Conservation (phyloP, 2,888 invertebrate species). For the Acanthosepion lycidas region DNA sequence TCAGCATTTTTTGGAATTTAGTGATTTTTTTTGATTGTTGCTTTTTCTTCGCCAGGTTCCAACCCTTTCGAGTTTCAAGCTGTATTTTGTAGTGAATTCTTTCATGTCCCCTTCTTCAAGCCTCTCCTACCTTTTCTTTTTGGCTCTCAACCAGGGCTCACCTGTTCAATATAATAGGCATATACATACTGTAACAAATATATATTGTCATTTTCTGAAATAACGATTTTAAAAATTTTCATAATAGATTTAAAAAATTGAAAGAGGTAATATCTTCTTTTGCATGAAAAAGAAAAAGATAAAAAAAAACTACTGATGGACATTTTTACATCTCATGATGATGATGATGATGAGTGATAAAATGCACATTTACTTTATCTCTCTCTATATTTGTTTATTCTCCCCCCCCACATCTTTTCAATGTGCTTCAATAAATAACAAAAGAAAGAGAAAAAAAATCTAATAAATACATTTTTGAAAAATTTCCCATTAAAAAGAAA, state of each 20-base stretch:
- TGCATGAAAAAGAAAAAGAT: not conserved
- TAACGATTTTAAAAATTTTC: not conserved
- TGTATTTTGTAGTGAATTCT: not conserved
- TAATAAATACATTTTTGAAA: slow-evolving; percentile 12
- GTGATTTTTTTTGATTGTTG: not conserved
- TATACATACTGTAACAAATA: not conserved
- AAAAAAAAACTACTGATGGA: not conserved
- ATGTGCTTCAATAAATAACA: slow-evolving; percentile 36
- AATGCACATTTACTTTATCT: not conserved
- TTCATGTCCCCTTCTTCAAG: not conserved
- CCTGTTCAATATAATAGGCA: slow-evolving; percentile 43
- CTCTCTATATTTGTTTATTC: not conserved
- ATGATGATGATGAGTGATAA: not conserved
- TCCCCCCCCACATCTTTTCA: not conserved
- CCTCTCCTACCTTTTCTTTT: not conserved
- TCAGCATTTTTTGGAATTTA: not conserved
- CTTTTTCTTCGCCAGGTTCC: not conserved
- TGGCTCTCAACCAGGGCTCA: slow-evolving; percentile 33
- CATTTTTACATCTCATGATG: slow-evolving; percentile 40
- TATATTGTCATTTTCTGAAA: slow-evolving; percentile 43
- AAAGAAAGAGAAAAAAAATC: not conserved
- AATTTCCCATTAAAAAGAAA: slow-evolving; percentile 34
- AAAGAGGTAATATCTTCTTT: not conserved
- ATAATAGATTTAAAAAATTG: not conserved
- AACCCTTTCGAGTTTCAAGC: not conserved